phyloP scores from a whole-genome alignment of 1,140 invertebrate species.

The Anastatus disparis region DNA sequence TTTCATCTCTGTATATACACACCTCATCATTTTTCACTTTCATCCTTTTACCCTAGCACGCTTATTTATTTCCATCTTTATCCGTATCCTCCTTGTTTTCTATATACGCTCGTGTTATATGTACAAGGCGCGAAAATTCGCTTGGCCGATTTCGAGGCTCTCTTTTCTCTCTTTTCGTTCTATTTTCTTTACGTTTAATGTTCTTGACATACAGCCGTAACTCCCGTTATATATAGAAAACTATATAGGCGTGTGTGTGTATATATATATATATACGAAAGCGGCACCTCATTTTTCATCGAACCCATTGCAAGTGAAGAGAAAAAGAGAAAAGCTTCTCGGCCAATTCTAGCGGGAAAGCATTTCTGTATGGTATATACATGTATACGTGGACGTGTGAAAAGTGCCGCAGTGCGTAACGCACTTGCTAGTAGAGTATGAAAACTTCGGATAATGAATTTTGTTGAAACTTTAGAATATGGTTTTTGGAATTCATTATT shows the following conservation, averaged over 20 bases:
- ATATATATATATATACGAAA: background rate
- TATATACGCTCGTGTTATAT: background rate
- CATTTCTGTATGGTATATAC: background rate
- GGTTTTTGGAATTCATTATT: no score
- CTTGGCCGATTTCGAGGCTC: background rate
- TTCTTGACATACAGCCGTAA: background rate
- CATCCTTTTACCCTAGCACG: background rate
- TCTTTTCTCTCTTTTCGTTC: background rate
- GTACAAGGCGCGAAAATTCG: background rate
- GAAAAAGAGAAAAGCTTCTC: background rate
- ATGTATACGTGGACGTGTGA: background rate
- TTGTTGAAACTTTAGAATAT: no score
- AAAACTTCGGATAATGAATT: no score
- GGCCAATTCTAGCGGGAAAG: background rate
- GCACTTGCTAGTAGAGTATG: no score
- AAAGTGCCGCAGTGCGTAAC: background rate
- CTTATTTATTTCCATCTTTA: background rate
- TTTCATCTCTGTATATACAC: no score
- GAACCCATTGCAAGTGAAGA: background rate
- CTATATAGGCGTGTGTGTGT: no score
- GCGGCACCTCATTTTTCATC: conserved; percentile 6
- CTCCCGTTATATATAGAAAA: background rate
- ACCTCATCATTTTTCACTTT: conserved; percentile 19
- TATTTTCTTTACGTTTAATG: background rate
- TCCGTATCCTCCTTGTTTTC: no score